Base-by-base conservation (phyloP, 1,140 invertebrate genomes). In the Cotesia chilonis region DNA sequence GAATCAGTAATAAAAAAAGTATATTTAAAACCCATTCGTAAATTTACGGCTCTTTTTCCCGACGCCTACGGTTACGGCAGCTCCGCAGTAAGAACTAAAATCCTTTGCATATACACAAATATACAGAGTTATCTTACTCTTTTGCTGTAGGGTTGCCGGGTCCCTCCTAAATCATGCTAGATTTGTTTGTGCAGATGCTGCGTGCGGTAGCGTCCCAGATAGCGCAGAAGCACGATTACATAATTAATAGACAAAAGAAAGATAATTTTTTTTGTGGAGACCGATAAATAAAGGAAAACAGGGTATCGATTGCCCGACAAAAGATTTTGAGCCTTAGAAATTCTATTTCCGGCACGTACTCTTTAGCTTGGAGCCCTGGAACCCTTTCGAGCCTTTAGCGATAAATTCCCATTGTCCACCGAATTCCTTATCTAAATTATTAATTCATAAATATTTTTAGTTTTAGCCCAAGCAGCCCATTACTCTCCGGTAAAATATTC, bases 171-270 rank as follows among this genome's bases (percentile, higher is more conserved):
- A 80, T 74, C 75, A 75, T n/a, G 57, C 73, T 70, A 74, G 69
- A 71, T 79, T 79, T 74, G 76, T 80, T 79, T 75, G 67, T 75
- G 71, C 78, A 76, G 78, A 79, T 79, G 76, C 71, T 73, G 60
- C 73, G 70, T 68, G 68, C 74, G 72, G 70, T 72, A 55, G 66
- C 55, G 41, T 38, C 12, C 9, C n/a, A 20, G 36, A 47, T 59
- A 72, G 38, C 41, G 41, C 10, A 7, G 6, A 7, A 47, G 41
- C 10, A 47, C 41, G 41, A 47, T 47, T 9, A 47, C 41, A 10
- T 47, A 47, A 47, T 47, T 47, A 47, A 47, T 47, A 47, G 41
- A 47, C 10, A 47, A 47, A 47, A 47, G 10, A 47, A 47, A 47
- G 10, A 47, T 2, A 47, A 47, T 47, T 9, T 47, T 47, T 47